phyloP scores from a whole-genome alignment of 2,113 vertebrate species.

The Zingel zingel region DNA sequence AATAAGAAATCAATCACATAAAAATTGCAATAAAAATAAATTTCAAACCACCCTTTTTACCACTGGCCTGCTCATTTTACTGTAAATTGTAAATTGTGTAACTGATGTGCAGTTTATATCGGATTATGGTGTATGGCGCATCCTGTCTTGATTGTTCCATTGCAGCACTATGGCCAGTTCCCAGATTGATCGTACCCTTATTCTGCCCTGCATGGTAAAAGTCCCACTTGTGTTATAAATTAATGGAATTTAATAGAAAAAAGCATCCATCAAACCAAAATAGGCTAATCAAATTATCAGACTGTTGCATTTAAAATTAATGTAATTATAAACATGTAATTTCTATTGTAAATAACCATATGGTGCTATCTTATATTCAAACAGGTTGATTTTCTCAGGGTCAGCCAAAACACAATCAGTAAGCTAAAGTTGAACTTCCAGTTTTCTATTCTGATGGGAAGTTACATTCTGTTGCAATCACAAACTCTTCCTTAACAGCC shows the following conservation, averaged over 20 bases:
- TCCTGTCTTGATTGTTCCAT: constrained; percentile 62
- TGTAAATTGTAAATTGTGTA: constrained; percentile 21
- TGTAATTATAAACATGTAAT: neutral
- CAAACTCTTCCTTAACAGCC: constrained; percentile 54
- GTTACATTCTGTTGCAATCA: constrained; percentile 65
- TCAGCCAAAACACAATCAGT: constrained; percentile 24
- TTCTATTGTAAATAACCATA: neutral
- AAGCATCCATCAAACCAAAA: neutral
- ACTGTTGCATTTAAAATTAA: neutral
- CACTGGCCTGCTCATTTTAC: constrained; percentile 1
- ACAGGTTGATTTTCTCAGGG: constrained; percentile 6
- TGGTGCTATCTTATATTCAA: neutral
- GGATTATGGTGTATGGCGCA: constrained; percentile 50
- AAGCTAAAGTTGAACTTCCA: constrained; percentile 54
- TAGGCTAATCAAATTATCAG: neutral
- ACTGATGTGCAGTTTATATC: constrained; percentile 30
- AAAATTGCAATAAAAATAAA: too few relatives aligned
- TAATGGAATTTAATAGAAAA: neutral
- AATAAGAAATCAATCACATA: neutral
- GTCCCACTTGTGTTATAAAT: neutral
- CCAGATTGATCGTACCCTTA: constrained; percentile 49
- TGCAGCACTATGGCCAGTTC: constrained; percentile 84
- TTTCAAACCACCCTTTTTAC: too few relatives aligned
- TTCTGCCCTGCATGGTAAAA: constrained; percentile 6
- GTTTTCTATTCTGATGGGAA: constrained; percentile 71